These are phyloP conservation scores for Chitala chitala DNA, from an alignment of 2,113 vertebrate species.

Conservation along the genomic window DNA sequence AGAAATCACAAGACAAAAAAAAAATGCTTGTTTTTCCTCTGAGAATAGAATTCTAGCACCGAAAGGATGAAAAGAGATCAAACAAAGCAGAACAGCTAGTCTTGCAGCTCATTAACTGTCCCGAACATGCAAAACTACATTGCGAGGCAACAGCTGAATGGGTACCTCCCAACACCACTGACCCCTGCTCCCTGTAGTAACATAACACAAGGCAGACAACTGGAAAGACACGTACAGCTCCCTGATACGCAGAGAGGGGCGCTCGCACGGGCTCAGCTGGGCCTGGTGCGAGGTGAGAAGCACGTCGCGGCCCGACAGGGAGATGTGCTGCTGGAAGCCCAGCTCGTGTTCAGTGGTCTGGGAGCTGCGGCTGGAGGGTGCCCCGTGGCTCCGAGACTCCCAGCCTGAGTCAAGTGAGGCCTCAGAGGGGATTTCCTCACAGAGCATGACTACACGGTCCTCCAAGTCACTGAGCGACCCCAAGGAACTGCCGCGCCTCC, in stretches of 20 bases:
- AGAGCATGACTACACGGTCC: slow-evolving; percentile 62
- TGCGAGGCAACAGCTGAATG: background rate
- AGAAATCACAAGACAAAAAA: background rate
- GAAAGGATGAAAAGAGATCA: background rate
- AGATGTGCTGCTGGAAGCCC: slow-evolving; percentile 19
- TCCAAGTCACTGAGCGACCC: slow-evolving; percentile 28
- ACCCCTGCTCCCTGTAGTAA: background rate
- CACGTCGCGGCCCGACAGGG: slow-evolving; percentile 17
- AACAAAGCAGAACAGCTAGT: background rate
- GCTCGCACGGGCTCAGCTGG: slow-evolving; percentile 26
- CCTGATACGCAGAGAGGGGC: slow-evolving; percentile 35
- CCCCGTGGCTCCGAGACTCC: slow-evolving; percentile 40
- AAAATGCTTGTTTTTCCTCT: background rate
- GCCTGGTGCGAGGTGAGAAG: slow-evolving; percentile 30
- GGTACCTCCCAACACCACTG: background rate
- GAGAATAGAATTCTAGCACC: background rate
- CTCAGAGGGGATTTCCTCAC: slow-evolving; percentile 60
- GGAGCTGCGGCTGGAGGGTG: slow-evolving; percentile 40
- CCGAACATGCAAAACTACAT: background rate
- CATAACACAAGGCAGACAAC: background rate
- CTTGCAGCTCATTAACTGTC: background rate
- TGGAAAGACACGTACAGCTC: slow-evolving; percentile 41
- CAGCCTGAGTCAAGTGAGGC: slow-evolving; percentile 46
- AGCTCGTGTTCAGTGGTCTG: slow-evolving; percentile 38
- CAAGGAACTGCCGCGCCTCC: slow-evolving; percentile 9